A percentile compares a stretch with the other conserved stretches of the same genome.
These are phyloP conservation scores for Agonum fuliginosum DNA, from an alignment of 2,888 invertebrate genomes.

Conservation along the genomic window DNA sequence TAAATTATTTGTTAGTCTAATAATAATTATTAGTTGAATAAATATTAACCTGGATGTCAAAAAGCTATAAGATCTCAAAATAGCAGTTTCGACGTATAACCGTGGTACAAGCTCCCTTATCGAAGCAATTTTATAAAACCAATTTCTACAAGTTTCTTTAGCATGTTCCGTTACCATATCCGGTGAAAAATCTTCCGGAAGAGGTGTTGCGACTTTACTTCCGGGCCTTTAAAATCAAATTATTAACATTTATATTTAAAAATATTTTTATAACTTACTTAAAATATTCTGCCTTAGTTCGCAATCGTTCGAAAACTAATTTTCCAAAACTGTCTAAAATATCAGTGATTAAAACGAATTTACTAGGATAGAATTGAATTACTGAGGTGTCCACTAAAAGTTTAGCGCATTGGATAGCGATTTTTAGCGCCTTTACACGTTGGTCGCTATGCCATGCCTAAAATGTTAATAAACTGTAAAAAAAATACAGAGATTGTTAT, in stretches of 20 bases:
- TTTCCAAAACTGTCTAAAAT: constrained; percentile 96
- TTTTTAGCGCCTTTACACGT: constrained; percentile 95
- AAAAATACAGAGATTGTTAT: not conserved
- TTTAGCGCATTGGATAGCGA: constrained; percentile 97
- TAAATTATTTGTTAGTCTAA: not conserved
- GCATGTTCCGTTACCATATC: constrained; percentile 89
- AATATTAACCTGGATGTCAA: constrained; percentile 79
- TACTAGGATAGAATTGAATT: constrained; percentile 97
- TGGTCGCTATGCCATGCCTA: constrained; percentile 96
- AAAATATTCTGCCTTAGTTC: constrained; percentile 82
- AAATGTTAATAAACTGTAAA: constrained; percentile 64
- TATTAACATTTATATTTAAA: constrained; percentile 8
- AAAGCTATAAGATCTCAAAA: constrained; percentile 92
- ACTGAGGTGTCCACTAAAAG: constrained; percentile 91
- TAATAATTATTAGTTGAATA: not conserved
- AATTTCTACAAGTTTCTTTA: constrained; percentile 97
- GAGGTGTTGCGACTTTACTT: constrained; percentile 72
- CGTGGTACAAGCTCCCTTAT: constrained; percentile 95
- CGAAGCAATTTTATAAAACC: constrained; percentile 99
- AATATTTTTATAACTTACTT: constrained; percentile 70
- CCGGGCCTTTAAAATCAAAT: constrained; percentile 72
- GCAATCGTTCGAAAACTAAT: constrained; percentile 89
- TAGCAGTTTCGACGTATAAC: constrained; percentile 94
- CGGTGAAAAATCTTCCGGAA: constrained; percentile 83
- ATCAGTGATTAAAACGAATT: constrained; percentile 97